Evolutionary conservation across 2,113 vertebrate genomes (phyloP).

Genomic region (Dinomys branickii): DNA sequence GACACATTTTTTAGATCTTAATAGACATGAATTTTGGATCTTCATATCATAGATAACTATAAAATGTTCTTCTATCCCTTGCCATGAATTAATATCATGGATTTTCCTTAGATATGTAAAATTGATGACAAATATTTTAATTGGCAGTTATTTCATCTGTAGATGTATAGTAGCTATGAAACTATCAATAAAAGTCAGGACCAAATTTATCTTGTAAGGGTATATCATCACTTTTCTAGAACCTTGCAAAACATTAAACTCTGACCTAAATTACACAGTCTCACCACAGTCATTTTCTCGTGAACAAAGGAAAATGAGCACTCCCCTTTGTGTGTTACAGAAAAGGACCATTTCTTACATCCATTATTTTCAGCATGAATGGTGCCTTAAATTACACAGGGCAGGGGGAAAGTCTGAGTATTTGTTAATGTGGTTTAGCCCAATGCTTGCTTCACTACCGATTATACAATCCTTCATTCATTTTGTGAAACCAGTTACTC

Average conservation of each 20-base stretch:
- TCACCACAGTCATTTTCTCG: background rate
- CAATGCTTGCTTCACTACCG: slow-evolving; percentile 43
- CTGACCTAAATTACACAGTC: slow-evolving; percentile 14
- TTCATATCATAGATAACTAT: background rate
- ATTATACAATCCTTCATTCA: slow-evolving; percentile 71
- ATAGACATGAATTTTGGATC: slow-evolving; percentile 37
- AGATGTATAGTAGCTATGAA: background rate
- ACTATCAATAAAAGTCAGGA: background rate
- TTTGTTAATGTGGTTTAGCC: slow-evolving; percentile 55
- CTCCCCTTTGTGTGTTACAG: background rate
- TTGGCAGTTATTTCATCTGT: background rate
- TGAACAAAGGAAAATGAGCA: slow-evolving; percentile 34
- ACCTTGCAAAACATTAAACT: slow-evolving; percentile 8
- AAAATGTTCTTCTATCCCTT: background rate
- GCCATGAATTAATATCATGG: background rate
- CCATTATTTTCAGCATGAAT: slow-evolving; percentile 71
- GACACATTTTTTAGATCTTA: background rate
- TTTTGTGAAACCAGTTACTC: slow-evolving; percentile 74
- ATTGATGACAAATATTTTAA: background rate
- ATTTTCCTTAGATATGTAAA: slow-evolving; percentile 13
- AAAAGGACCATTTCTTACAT: slow-evolving; percentile 63
- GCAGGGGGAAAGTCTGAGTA: background rate
- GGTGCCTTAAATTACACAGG: slow-evolving; percentile 46
- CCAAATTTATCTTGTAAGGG: background rate
- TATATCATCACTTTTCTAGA: slow-evolving; percentile 1